A percentile compares a stretch with the other conserved stretches of the same genome.
These are phyloP conservation scores for Cherax quadricarinatus DNA, from an alignment of 1,140 invertebrate species.

Conservation along the genomic window DNA sequence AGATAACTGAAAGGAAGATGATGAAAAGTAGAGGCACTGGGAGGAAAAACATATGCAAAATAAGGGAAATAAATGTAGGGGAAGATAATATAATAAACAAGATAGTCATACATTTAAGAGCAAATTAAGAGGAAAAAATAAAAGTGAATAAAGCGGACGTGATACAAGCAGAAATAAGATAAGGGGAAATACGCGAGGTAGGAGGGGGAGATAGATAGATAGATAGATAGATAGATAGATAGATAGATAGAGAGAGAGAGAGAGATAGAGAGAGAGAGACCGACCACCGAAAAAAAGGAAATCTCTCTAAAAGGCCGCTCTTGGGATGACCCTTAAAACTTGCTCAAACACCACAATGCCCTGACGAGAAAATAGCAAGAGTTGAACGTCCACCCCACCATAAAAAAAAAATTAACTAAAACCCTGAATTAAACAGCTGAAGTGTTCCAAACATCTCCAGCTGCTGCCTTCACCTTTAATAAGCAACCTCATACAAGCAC, in stretches of 20 bases:
- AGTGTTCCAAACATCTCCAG: not conserved
- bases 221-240: not conserved
- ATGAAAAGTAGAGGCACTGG: too few relatives aligned
- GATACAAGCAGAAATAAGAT: not conserved
- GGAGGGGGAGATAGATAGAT: not conserved
- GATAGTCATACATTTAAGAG: not conserved
- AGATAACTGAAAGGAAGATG: too few relatives aligned
- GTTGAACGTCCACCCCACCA: too few relatives aligned
- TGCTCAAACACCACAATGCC: too few relatives aligned
- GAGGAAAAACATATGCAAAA: too few relatives aligned
- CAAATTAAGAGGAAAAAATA: not conserved
- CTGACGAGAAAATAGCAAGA: too few relatives aligned
- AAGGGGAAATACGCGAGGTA: not conserved
- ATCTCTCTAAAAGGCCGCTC: too few relatives aligned
- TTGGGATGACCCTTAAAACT: too few relatives aligned
- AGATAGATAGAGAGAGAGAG: constrained; percentile 15
- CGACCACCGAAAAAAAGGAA: not conserved
- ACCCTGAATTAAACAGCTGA: not conserved
- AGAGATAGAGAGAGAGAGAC: constrained; percentile 28
- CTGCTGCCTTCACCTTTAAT: too few relatives aligned
- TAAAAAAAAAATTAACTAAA: not conserved
- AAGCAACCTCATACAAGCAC: too few relatives aligned
- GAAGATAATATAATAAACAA: too few relatives aligned
- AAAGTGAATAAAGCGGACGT: not conserved
- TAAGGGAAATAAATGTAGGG: too few relatives aligned